Percentiles rank a stretch among this genome's conserved stretches.
Conservation (phyloP, 1,140 invertebrate species). For the Diachasmimorpha longicaudata region DNA sequence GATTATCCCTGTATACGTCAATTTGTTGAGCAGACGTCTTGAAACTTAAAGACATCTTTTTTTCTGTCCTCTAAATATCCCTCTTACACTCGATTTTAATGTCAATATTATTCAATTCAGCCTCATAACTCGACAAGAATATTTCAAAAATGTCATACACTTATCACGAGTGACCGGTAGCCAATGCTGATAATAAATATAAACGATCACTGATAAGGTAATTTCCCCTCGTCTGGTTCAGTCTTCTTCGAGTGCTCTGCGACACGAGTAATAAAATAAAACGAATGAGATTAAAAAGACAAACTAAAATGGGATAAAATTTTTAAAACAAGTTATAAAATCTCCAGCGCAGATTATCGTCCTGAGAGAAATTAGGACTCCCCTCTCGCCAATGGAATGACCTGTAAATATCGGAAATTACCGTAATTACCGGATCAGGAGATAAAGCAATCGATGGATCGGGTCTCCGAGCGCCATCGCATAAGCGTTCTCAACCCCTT, state of each 20-base stretch:
- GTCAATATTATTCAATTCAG: neutral
- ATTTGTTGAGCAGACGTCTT: no score
- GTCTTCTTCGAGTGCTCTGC: neutral
- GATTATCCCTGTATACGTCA: no score
- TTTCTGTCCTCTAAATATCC: no score
- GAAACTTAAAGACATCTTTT: no score
- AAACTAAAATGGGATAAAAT: neutral
- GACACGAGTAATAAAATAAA: neutral
- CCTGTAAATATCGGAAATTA: slow-evolving; percentile 41
- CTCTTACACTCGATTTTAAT: no score
- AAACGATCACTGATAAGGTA: slow-evolving; percentile 21
- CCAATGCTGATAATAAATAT: slow-evolving; percentile 1
- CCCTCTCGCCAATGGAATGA: slow-evolving; percentile 25
- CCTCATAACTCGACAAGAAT: neutral
- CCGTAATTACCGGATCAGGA: slow-evolving; percentile 38
- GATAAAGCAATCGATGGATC: slow-evolving; percentile 36
- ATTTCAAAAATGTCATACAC: neutral
- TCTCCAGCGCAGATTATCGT: neutral
- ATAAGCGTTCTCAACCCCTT: neutral
- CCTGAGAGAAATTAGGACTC: slow-evolving; percentile 3
- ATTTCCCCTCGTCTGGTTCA: neutral
- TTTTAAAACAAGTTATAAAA: neutral
- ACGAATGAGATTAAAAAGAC: neutral
- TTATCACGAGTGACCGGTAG: slow-evolving; percentile 10
- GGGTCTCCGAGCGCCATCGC: slow-evolving; percentile 14